Base-by-base conservation (phyloP, 2,113 vertebrate species). In the Actenoides hombroni region DNA sequence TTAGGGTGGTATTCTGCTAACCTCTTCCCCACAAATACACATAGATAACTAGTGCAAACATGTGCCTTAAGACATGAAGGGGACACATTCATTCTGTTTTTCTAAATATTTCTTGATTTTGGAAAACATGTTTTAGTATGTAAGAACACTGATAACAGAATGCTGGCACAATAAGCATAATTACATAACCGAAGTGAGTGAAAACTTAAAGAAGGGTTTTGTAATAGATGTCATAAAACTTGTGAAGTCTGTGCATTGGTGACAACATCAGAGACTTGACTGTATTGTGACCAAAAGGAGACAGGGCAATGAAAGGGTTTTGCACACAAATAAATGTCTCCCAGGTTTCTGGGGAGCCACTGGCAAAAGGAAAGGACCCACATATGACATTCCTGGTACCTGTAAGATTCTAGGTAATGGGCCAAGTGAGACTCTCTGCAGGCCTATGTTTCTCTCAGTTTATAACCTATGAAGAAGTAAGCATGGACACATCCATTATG, bases 401-500 rank as follows among this genome's bases (percentile, higher is more conserved):
- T 71, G 46, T 49, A 64, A 85, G 20, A 31, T 29, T 60, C 33
- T 31, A 49, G 28, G 42, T 33, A 70, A 63, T 0, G 2, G 19
- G 31, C 5, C 35, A 76, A 48, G 26, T 10, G 37, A 86, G 81
- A 77, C 28, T 13, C 11, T 71, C 39, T 59, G 12, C n/a, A 44
- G 28, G n/a, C 44, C 39, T 63, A 11, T 46, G n/a, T 13, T 88
- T 31, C 53, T 63, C 15, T 15, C 6, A 0, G 11, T 48, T 81
- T 51, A 39, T 59, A 19, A 31, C 28, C 35, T 13, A 16, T 13
- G 28, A 90, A 75, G 57, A 63, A 59, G 23, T 57, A 53, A 56
- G 6, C 29, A 74, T 42, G 8, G 10, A 42, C 5, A 69, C 10
- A 4, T 16, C 8, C 7, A 5, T 33, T 75, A 35, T 1, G 1